phyloP scores from a whole-genome alignment of 2,888 invertebrate species.

The Sinohyriopsis cumingii region DNA sequence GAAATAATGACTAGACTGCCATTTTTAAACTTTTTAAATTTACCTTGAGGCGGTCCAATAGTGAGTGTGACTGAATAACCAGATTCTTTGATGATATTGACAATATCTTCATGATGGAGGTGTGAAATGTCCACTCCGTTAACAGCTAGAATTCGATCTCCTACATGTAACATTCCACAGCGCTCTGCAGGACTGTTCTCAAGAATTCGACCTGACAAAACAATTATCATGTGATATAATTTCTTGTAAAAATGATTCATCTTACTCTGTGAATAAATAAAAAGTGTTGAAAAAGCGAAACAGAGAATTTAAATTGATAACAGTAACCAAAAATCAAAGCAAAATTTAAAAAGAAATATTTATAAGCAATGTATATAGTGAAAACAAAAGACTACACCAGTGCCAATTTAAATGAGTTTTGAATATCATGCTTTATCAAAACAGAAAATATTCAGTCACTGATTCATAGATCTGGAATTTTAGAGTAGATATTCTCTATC shows the following conservation, averaged over 20 bases:
- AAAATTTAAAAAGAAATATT: no score
- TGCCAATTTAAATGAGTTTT: no score
- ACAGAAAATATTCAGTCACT: no score
- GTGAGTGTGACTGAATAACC: conserved; percentile 87
- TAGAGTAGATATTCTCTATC: no score
- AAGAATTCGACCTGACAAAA: conserved; percentile 86
- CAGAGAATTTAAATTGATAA: not conserved
- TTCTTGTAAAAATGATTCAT: not conserved
- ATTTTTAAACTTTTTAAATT: not conserved
- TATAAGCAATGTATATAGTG: no score
- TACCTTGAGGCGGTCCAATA: conserved; percentile 69
- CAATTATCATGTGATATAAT: not conserved
- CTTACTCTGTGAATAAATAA: not conserved
- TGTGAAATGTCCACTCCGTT: conserved; percentile 93
- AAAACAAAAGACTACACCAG: no score
- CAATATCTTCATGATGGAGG: conserved; percentile 96
- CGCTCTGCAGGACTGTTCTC: conserved; percentile 96
- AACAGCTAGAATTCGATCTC: conserved; percentile 96
- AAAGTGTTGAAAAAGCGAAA: not conserved
- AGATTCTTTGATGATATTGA: conserved; percentile 96
- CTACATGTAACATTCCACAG: conserved; percentile 90
- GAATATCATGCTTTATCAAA: no score
- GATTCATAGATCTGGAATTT: no score
- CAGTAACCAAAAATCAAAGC: no score
- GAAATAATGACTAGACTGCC: not conserved